A percentile compares a stretch with the other conserved stretches of the same genome.
phyloP scores from a whole-genome alignment of 2,888 invertebrate genomes.

The Myathropa florea region DNA sequence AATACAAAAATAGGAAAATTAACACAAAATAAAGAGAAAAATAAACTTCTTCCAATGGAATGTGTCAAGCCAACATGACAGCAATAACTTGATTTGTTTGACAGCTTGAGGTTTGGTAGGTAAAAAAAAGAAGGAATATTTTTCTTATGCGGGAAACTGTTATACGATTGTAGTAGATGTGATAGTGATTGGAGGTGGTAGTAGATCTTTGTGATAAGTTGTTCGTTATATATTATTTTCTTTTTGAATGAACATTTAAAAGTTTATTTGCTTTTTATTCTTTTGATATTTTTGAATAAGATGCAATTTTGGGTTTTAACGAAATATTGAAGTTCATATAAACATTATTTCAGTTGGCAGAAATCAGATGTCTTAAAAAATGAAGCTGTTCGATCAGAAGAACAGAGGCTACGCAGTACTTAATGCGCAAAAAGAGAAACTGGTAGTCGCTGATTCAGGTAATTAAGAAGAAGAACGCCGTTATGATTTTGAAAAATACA shows the following conservation, averaged over 20 bases:
- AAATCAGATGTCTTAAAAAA: too few relatives aligned
- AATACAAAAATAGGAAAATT: conserved; percentile 41
- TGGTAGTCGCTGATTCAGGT: too few relatives aligned
- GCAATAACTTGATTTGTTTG: conserved; percentile 68
- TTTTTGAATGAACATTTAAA: not conserved
- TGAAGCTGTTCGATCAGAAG: too few relatives aligned
- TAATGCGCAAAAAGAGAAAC: too few relatives aligned
- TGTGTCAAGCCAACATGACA: conserved; percentile 70
- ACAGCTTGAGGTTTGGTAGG: conserved; percentile 41
- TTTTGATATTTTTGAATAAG: not conserved
- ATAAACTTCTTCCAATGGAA: conserved; percentile 60
- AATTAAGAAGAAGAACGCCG: too few relatives aligned
- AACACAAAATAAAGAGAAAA: conserved; percentile 43
- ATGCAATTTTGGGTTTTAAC: too few relatives aligned
- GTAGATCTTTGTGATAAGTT: not conserved
- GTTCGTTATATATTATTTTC: not conserved
- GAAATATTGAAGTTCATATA: too few relatives aligned
- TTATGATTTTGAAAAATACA: too few relatives aligned
- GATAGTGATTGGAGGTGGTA: not conserved
- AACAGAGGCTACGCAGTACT: too few relatives aligned
- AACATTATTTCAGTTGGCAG: too few relatives aligned
- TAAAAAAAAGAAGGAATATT: conserved; percentile 23
- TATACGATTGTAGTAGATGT: conserved; percentile 23
- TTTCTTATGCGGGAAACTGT: not conserved
- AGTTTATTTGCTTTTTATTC: not conserved